Evolutionary conservation across 2,888 invertebrate species (phyloP).

Genomic region (Leucozona laternaria): DNA sequence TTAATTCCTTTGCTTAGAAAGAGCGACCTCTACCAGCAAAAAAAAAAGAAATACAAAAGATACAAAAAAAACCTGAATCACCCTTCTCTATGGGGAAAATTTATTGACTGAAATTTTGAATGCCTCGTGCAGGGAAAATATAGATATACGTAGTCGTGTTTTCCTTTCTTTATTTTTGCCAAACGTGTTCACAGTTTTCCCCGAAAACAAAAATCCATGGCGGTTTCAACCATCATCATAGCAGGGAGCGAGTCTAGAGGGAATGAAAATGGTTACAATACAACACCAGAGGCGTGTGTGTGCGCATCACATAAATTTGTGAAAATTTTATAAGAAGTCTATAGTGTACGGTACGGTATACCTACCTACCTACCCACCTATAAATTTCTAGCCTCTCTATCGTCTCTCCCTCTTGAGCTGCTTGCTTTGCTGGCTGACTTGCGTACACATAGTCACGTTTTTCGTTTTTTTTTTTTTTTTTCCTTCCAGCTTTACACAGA

Average conservation of each 20-base stretch:
- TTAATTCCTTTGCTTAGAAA: background rate
- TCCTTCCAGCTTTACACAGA: slow-evolving; percentile 5
- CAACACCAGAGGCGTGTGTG: slow-evolving; percentile 14
- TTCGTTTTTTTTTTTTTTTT: no score
- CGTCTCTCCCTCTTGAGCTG: background rate
- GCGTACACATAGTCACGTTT: slow-evolving; percentile 60
- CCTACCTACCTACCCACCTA: no score
- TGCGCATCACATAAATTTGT: slow-evolving; percentile 43
- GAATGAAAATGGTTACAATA: slow-evolving; percentile 29
- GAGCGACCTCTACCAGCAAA: slow-evolving; percentile 14
- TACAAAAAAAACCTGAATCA: slow-evolving; percentile 16
- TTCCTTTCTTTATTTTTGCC: slow-evolving; percentile 8
- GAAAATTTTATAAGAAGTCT: slow-evolving; percentile 27
- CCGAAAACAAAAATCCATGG: slow-evolving; percentile 48
- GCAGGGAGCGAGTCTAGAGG: background rate
- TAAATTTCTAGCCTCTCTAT: background rate
- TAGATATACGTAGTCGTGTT: background rate
- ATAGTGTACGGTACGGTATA: no score
- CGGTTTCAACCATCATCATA: background rate
- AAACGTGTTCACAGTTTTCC: slow-evolving; percentile 52
- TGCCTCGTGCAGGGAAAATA: slow-evolving; percentile 32
- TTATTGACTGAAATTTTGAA: slow-evolving; percentile 54
- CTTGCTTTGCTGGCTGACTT: slow-evolving; percentile 6
- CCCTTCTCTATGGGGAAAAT: slow-evolving; percentile 36
- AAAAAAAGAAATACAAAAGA: background rate